A percentile compares a stretch with the other conserved stretches of the same genome.
phyloP scores from a whole-genome alignment of 2,888 invertebrate species.

The Lepeophtheirus nordmannii region DNA sequence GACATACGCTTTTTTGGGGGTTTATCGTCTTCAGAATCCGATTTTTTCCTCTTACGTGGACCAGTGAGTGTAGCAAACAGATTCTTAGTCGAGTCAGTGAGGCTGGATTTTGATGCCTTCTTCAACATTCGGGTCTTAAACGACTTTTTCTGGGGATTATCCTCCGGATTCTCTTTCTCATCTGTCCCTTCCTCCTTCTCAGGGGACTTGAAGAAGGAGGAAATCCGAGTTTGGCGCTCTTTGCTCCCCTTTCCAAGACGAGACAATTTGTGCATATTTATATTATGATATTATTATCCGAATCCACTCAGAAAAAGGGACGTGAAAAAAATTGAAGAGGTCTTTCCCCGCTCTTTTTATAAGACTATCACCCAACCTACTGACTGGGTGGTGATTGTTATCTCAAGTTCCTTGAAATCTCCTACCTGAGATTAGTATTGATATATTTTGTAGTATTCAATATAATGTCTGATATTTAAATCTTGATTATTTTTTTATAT shows the following conservation, averaged over 20 bases:
- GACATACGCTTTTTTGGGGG: background rate
- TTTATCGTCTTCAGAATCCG: background rate
- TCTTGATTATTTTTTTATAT: too few relatives aligned
- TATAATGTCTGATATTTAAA: too few relatives aligned
- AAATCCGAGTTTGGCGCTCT: background rate
- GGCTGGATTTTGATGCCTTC: background rate
- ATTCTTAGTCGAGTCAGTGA: slow-evolving; percentile 3
- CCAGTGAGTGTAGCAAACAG: background rate
- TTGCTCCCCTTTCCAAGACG: background rate
- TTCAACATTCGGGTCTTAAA: background rate
- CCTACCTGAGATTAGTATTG: too few relatives aligned
- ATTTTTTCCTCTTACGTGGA: background rate
- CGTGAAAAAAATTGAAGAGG: too few relatives aligned
- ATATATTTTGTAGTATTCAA: too few relatives aligned
- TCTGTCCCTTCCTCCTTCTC: background rate
- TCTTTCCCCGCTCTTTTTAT: too few relatives aligned
- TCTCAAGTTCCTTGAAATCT: too few relatives aligned
- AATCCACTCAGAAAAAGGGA: too few relatives aligned
- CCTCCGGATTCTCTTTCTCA: background rate
- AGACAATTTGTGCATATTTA: background rate
- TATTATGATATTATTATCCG: too few relatives aligned
- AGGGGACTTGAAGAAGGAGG: slow-evolving; percentile 1
- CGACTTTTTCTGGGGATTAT: background rate
- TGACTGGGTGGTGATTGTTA: too few relatives aligned
- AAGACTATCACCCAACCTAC: too few relatives aligned